These are phyloP conservation scores for Tachycineta bicolor DNA, from an alignment of 2,113 vertebrate genomes.

Conservation along the genomic window DNA sequence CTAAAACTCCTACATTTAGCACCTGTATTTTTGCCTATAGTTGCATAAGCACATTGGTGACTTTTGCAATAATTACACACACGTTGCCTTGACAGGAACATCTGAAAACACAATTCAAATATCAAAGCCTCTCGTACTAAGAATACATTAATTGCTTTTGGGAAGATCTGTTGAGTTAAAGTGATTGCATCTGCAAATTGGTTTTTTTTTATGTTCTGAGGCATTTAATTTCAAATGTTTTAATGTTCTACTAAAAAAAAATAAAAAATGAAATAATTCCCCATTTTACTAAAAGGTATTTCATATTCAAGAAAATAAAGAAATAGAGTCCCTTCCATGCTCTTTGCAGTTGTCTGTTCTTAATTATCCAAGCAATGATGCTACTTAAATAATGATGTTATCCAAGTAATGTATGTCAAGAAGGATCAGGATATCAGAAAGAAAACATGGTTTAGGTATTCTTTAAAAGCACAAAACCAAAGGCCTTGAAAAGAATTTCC, in stretches of 20 bases:
- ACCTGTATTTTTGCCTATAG: neutral
- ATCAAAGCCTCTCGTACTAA: neutral
- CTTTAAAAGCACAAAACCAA: neutral
- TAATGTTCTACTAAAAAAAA: neutral
- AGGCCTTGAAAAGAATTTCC: neutral
- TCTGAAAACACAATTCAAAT: neutral
- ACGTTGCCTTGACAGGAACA: neutral
- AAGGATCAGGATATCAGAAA: neutral
- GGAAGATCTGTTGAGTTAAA: neutral
- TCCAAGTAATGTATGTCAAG: neutral
- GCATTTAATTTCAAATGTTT: neutral
- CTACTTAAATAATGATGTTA: neutral
- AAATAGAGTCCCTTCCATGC: neutral
- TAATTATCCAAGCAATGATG: neutral
- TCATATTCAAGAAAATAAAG: neutral
- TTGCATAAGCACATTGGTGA: neutral
- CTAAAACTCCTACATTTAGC: neutral
- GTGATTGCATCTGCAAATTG: neutral
- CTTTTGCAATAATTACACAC: neutral
- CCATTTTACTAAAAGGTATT: neutral
- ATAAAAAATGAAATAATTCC: accelerated
- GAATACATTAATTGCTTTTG: neutral
- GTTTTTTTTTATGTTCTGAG: neutral
- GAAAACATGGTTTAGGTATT: neutral
- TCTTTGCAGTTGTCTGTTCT: neutral